Evolutionary conservation across 1,140 invertebrate genomes (phyloP).

Genomic region (Drusus annulatus): DNA sequence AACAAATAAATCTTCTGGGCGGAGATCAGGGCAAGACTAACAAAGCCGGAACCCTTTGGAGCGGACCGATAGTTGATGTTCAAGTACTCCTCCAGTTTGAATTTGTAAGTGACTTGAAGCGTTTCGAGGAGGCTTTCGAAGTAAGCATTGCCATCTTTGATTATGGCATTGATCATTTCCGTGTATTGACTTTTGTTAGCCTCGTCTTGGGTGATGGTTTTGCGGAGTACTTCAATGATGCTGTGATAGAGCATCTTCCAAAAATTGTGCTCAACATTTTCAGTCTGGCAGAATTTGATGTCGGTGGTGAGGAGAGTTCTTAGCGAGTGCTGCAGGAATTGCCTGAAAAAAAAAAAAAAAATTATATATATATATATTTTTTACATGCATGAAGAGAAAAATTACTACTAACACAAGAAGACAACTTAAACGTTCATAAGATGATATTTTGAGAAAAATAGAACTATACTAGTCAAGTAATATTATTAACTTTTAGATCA

Average conservation of each 20-base stretch:
- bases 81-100: slow-evolving; percentile 79
- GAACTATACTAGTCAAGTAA: too few species aligned
- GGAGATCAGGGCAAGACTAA: slow-evolving; percentile 85
- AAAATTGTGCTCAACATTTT: slow-evolving; percentile 91
- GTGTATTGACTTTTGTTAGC: slow-evolving; percentile 76
- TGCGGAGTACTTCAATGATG: slow-evolving; percentile 87
- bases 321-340: slow-evolving; percentile 79
- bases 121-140: slow-evolving; percentile 83
- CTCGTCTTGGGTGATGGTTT: slow-evolving; percentile 74
- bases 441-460: too few species aligned
- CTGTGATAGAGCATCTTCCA: slow-evolving; percentile 95
- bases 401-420: too few species aligned
- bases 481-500: too few species aligned
- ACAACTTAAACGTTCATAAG: background rate
- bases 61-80: slow-evolving; percentile 69
- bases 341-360: slow-evolving; percentile 62
- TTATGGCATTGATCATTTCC: slow-evolving; percentile 79
- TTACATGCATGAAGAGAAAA: too few species aligned
- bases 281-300: slow-evolving; percentile 89
- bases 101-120: slow-evolving; percentile 82
- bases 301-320: slow-evolving; percentile 84
- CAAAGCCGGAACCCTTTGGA: slow-evolving; percentile 76
- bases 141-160: slow-evolving; percentile 86
- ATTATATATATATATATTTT: too few species aligned
- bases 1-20: slow-evolving; percentile 91